Evolutionary conservation across 2,113 vertebrate species (phyloP).

Genomic region (Grantiella picta): DNA sequence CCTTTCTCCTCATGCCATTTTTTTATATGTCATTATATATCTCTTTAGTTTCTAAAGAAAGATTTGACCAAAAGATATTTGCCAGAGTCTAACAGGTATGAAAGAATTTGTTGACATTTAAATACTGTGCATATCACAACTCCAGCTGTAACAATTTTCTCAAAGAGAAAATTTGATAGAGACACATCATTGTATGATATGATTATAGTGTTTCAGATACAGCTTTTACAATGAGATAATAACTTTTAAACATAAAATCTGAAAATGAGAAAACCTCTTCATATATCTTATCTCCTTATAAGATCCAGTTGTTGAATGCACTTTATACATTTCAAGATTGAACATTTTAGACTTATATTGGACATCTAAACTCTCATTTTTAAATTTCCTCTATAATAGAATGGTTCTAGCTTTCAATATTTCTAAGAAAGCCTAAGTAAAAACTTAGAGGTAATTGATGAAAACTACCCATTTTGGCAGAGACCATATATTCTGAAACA

Average conservation of each 20-base stretch:
- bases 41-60: not conserved
- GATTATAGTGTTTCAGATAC: not conserved
- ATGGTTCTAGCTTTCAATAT: not conserved
- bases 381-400: not conserved
- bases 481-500: not conserved
- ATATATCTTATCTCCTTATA: not conserved
- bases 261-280: not conserved
- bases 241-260: not conserved
- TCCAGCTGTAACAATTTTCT: not conserved
- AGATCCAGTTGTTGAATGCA: not conserved
- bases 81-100: not conserved
- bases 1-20: rapidly evolving
- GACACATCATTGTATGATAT: not conserved
- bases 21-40: not conserved
- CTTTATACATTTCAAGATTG: not conserved
- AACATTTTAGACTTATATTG: not conserved
- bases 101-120: not conserved
- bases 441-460: not conserved
- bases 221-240: not conserved
- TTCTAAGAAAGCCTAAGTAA: not conserved
- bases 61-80: not conserved
- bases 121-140: not conserved
- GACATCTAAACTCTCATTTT: not conserved
- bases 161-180: not conserved
- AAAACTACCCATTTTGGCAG: not conserved